Conservation (phyloP, 2,113 vertebrate species). For the Ardeotis arabs region DNA sequence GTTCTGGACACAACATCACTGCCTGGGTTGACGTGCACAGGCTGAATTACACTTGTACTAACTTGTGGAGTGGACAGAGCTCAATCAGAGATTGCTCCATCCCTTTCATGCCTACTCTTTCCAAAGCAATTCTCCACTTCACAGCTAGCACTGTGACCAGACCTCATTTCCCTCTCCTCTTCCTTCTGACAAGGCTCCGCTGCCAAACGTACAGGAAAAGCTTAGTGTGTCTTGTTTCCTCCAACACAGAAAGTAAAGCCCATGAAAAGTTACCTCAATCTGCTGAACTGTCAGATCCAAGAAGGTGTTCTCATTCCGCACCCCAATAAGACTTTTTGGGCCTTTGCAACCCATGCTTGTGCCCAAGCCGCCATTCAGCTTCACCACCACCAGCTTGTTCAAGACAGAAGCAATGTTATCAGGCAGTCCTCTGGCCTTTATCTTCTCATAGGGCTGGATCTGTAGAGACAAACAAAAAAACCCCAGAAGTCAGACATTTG, state of each 20-base stretch:
- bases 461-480: conserved; percentile 37
- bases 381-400: conserved; percentile 94
- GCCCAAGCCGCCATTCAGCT: conserved; percentile 94
- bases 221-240: neutral
- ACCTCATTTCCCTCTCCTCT: neutral
- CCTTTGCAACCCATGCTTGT: conserved; percentile 99
- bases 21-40: neutral
- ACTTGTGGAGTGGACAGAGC: neutral
- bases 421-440: conserved; percentile 84
- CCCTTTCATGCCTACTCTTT: neutral
- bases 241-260: neutral
- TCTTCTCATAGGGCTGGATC: conserved; percentile 94
- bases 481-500: neutral
- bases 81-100: accelerated
- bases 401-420: conserved; percentile 83
- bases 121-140: neutral
- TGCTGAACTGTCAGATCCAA: conserved; percentile 96
- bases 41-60: neutral
- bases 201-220: neutral
- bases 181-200: neutral
- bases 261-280: conserved; percentile 85
- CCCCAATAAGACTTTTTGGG: conserved; percentile 95
- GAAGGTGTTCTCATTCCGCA: conserved; percentile 96
- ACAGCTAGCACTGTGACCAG: neutral
- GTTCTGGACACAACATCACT: neutral